A percentile compares a stretch with the other conserved stretches of the same genome.
Conservation (phyloP, 2,797 vertebrate genomes). For the Thunnus albacares region DNA sequence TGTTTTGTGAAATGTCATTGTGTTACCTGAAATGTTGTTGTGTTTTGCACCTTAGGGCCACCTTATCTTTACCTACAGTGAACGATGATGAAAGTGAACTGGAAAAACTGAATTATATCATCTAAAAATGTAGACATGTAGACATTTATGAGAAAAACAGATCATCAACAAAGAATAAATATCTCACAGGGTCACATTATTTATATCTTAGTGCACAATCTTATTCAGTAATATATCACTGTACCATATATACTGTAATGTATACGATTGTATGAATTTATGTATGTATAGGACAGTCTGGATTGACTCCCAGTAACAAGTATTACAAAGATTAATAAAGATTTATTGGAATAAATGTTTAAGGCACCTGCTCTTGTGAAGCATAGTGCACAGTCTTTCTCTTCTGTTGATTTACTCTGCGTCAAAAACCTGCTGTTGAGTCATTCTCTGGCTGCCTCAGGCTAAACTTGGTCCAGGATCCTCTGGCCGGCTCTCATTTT, state of each 20-base stretch:
- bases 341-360: conserved; percentile 39
- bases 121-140: neutral
- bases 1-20: too few species aligned
- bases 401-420: conserved; percentile 59
- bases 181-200: too few species aligned
- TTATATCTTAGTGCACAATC: neutral
- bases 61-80: too few species aligned
- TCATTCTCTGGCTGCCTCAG: conserved; percentile 60
- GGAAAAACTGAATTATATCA: neutral
- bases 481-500: conserved; percentile 51
- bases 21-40: too few species aligned
- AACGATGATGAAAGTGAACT: neutral
- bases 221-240: neutral
- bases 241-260: neutral
- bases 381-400: conserved; percentile 43
- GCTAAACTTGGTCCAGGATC: conserved; percentile 55
- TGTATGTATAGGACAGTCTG: neutral
- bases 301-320: neutral
- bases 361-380: conserved; percentile 51
- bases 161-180: too few species aligned
- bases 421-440: conserved; percentile 66
- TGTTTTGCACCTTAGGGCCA: too few species aligned
- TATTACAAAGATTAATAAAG: neutral
- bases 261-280: neutral
- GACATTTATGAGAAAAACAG: neutral